phyloP scores from a whole-genome alignment of 2,113 vertebrate genomes.

The Antechinus stuartii region DNA sequence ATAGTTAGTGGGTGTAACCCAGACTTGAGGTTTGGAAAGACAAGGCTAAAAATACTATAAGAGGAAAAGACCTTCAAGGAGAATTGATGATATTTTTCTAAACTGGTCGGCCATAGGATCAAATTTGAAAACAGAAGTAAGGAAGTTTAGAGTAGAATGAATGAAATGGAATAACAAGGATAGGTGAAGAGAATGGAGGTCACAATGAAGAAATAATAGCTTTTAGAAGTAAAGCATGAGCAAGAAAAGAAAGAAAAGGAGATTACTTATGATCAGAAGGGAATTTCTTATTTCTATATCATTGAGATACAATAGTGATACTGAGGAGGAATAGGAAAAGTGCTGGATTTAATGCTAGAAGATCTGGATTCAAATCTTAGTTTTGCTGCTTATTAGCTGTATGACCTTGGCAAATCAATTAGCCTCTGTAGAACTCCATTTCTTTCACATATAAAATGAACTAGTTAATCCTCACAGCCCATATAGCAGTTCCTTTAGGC shows the following conservation, averaged over 20 bases:
- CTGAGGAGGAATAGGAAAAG: background rate
- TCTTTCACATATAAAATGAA: background rate
- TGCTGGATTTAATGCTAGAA: background rate
- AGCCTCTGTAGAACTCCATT: background rate
- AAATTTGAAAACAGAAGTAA: background rate
- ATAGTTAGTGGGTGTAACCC: background rate
- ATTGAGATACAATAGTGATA: background rate
- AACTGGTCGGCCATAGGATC: background rate
- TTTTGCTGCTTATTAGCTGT: background rate
- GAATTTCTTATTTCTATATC: background rate
- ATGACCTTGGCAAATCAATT: background rate
- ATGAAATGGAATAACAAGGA: background rate
- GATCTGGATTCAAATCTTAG: background rate
- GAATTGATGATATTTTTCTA: background rate
- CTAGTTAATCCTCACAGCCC: too few species aligned
- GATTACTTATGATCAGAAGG: background rate
- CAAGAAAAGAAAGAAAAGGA: background rate
- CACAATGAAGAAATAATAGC: background rate
- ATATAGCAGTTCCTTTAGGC: background rate
- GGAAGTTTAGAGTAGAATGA: background rate
- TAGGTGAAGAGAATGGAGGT: background rate
- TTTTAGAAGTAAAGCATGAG: background rate
- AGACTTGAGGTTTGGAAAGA: background rate
- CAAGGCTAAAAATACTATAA: background rate
- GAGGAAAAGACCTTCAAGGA: background rate